Conservation (phyloP, 1,140 invertebrate species). For the Drosophila sproati region DNA sequence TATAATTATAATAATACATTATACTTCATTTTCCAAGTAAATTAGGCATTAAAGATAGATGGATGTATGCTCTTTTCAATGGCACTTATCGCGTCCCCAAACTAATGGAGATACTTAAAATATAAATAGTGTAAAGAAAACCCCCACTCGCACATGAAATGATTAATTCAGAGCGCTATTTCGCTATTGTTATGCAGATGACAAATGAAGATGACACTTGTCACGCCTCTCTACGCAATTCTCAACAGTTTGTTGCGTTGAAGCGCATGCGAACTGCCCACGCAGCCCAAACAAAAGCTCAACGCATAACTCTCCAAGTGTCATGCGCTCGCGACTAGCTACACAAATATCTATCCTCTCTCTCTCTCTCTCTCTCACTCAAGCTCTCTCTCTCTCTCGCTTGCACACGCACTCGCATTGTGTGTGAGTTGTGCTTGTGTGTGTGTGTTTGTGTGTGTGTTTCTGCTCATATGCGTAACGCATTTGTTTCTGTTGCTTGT, state of each 20-base stretch:
- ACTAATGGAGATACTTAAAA: neutral
- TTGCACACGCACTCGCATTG: neutral
- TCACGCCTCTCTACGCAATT: slow-evolving; percentile 25
- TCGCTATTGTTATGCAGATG: slow-evolving; percentile 28
- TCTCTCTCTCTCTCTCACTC: neutral
- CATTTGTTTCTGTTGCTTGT: slow-evolving; percentile 50
- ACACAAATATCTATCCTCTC: slow-evolving; percentile 1
- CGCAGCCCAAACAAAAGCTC: slow-evolving; percentile 25
- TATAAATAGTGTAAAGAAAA: neutral
- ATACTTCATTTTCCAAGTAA: too few species aligned
- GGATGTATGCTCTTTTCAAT: too few species aligned
- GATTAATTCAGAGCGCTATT: slow-evolving; percentile 1
- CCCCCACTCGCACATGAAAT: neutral
- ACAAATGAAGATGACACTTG: neutral
- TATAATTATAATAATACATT: too few species aligned
- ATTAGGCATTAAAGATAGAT: too few species aligned
- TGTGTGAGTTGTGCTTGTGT: slow-evolving; percentile 17
- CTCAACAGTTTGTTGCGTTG: slow-evolving; percentile 14
- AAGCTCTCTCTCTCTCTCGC: slow-evolving; percentile 20
- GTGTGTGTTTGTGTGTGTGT: slow-evolving; percentile 25
- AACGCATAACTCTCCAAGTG: slow-evolving; percentile 61
- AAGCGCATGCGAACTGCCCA: slow-evolving; percentile 50
- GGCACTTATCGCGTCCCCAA: too few species aligned
- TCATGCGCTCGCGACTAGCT: slow-evolving; percentile 50
- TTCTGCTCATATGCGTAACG: slow-evolving; percentile 71